phyloP scores from a whole-genome alignment of 2,797 vertebrate genomes.

The Sebastes ruberrimus region DNA sequence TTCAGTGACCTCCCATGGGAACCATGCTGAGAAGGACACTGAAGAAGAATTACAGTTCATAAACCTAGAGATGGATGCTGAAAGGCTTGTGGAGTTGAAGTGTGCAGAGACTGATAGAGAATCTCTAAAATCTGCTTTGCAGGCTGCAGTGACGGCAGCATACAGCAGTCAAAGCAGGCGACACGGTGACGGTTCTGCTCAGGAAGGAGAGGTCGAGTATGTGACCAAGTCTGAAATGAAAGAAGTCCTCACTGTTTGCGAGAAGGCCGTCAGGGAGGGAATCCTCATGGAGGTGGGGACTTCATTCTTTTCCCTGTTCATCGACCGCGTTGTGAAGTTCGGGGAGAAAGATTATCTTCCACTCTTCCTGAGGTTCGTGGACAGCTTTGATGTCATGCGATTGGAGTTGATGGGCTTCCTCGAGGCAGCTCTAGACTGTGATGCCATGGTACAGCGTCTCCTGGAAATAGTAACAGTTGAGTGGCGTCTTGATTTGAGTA shows the following conservation, averaged over 20 bases:
- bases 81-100: constrained; percentile 78
- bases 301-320: constrained; percentile 86
- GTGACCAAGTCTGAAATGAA: constrained; percentile 88
- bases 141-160: constrained; percentile 74
- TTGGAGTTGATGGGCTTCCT: constrained; percentile 85
- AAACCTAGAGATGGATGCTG: constrained; percentile 82
- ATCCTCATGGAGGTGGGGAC: constrained; percentile 81
- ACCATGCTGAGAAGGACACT: constrained; percentile 77
- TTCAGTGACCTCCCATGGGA: constrained; percentile 65
- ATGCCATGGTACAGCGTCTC: constrained; percentile 77
- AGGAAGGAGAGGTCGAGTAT: constrained; percentile 81
- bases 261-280: constrained; percentile 80
- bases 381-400: constrained; percentile 86
- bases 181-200: constrained; percentile 53
- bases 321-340: constrained; percentile 82
- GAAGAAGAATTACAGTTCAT: constrained; percentile 80
- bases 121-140: constrained; percentile 82
- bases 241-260: constrained; percentile 85
- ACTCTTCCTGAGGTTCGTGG: constrained; percentile 84
- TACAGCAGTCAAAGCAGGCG: constrained; percentile 74
- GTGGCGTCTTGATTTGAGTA: constrained; percentile 82
- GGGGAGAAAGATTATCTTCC: constrained; percentile 80
- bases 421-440: constrained; percentile 79
- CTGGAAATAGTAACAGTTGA: constrained; percentile 78
- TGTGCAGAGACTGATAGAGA: constrained; percentile 84